These are phyloP conservation scores for Agrochola litura DNA, from an alignment of 2,888 invertebrate genomes.

Conservation along the genomic window DNA sequence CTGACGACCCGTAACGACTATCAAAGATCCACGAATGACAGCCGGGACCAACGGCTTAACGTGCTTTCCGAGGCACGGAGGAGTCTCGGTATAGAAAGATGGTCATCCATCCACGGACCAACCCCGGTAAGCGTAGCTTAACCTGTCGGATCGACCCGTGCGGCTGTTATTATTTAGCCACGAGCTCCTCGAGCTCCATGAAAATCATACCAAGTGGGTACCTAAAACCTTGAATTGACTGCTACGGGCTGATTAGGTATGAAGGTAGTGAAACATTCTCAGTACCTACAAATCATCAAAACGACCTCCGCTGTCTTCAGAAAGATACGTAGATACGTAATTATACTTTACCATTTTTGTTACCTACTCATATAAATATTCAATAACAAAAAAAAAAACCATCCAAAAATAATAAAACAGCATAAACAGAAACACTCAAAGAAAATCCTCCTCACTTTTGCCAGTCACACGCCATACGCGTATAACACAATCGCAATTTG, in stretches of 20 bases:
- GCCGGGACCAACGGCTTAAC: too few relatives aligned
- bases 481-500: constrained; percentile 78
- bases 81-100: too few relatives aligned
- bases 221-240: neutral
- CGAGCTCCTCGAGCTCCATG: too few relatives aligned
- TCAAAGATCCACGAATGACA: too few relatives aligned
- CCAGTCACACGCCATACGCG: constrained; percentile 46
- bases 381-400: neutral
- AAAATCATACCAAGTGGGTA: neutral
- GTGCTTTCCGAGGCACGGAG: too few relatives aligned
- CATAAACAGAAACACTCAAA: constrained; percentile 30
- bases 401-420: neutral
- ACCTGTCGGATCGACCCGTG: too few relatives aligned
- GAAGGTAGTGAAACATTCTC: neutral
- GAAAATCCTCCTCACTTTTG: constrained; percentile 39
- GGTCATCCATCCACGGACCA: too few relatives aligned
- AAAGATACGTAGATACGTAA: neutral
- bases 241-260: neutral
- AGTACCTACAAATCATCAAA: neutral
- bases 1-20: too few relatives aligned
- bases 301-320: neutral
- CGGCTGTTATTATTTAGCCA: too few relatives aligned
- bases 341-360: neutral
- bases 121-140: too few relatives aligned
- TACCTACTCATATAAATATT: neutral